Conservation (phyloP, 2,797 vertebrate species). For the Toxotes lorentzi region DNA sequence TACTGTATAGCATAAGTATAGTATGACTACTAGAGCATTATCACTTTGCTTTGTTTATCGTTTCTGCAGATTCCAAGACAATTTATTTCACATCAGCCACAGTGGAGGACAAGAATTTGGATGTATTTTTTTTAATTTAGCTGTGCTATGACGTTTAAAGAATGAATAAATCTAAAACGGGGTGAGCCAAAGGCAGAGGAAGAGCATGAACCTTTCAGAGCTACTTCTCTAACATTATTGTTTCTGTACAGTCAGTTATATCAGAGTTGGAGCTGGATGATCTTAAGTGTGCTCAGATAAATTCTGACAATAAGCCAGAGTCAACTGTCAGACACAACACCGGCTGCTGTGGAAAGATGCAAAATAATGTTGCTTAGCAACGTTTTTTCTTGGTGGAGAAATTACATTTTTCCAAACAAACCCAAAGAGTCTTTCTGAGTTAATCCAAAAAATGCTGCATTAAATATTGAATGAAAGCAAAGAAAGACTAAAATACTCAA, state of each 20-base stretch:
- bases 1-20: background rate
- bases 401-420: background rate
- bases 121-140: background rate
- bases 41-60: background rate
- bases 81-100: background rate
- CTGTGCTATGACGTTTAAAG: conserved; percentile 15
- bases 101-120: conserved; percentile 11
- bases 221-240: background rate
- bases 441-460: conserved; percentile 2
- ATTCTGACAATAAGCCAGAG: conserved; percentile 21
- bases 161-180: background rate
- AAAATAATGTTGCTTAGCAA: conserved; percentile 47
- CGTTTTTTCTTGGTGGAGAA: conserved; percentile 8
- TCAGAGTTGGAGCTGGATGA: conserved; percentile 12
- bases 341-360: background rate
- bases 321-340: conserved; percentile 8
- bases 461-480: conserved; percentile 1
- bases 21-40: background rate
- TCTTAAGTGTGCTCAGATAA: background rate
- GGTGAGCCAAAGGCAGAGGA: background rate
- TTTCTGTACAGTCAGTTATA: background rate
- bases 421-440: background rate
- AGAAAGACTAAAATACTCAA: background rate
- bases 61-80: conserved; percentile 13
- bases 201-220: conserved; percentile 8